Conservation (phyloP, 2,113 vertebrate genomes). For the Alethe castanea region DNA sequence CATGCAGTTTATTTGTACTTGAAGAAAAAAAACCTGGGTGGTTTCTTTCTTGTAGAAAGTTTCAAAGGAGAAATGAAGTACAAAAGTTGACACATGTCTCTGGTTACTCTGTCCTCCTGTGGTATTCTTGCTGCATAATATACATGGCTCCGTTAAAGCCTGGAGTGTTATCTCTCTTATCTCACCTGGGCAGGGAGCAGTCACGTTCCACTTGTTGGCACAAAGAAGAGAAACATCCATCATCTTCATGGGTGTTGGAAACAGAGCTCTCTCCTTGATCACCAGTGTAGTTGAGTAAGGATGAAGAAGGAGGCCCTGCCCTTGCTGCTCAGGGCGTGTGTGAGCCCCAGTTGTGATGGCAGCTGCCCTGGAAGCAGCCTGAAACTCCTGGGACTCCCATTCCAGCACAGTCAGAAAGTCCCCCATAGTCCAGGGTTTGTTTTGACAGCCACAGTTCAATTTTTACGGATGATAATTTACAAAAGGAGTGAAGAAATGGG, state of each 20-base stretch:
- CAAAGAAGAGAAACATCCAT: neutral
- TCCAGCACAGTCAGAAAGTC: neutral
- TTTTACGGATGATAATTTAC: neutral
- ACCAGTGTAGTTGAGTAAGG: neutral
- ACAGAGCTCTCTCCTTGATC: neutral
- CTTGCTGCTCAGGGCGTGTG: neutral
- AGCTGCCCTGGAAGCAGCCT: neutral
- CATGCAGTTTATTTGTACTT: neutral
- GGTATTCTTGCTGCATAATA: neutral
- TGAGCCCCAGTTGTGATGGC: neutral
- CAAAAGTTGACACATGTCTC: neutral
- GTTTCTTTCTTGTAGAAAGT: neutral
- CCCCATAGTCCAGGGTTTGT: neutral
- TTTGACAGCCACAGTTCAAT: neutral
- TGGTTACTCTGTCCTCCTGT: neutral
- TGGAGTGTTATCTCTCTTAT: neutral
- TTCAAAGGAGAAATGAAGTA: neutral
- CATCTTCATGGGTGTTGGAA: neutral
- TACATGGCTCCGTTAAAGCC: neutral
- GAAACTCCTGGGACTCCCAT: neutral
- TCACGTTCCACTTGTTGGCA: neutral
- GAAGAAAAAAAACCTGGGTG: neutral
- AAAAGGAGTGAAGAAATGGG: neutral
- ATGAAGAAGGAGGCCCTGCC: neutral
- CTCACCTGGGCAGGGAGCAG: neutral